phyloP scores from a whole-genome alignment of 2,113 vertebrate species.

The Lates calcarifer region DNA sequence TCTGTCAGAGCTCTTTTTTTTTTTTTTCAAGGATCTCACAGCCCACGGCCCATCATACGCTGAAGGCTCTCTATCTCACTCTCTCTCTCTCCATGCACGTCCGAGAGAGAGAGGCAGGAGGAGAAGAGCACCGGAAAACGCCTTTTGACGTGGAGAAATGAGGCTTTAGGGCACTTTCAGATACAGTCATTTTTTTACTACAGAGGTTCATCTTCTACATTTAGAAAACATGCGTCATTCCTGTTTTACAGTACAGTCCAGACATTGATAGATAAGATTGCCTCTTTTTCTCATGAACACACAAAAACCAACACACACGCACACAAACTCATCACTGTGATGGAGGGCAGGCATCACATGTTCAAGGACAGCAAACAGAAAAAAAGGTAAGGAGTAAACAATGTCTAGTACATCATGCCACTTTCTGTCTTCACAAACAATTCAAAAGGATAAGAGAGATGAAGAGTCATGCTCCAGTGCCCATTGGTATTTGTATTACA shows the following conservation, averaged over 20 bases:
- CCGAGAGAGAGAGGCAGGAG: constrained; percentile 12
- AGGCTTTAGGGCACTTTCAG: constrained; percentile 12
- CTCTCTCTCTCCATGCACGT: background rate
- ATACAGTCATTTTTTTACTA: constrained; percentile 4
- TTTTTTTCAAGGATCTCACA: constrained; percentile 51
- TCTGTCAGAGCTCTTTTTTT: constrained; percentile 55
- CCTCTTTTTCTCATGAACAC: background rate
- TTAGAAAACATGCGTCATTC: constrained; percentile 37
- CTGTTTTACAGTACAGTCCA: background rate
- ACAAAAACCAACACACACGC: background rate
- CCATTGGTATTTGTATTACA: background rate
- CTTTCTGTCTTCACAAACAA: constrained; percentile 34
- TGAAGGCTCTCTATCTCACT: constrained; percentile 16
- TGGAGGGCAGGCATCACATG: constrained; percentile 23
- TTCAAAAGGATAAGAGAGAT: constrained; percentile 35
- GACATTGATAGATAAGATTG: constrained; percentile 20
- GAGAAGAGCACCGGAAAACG: constrained; percentile 40
- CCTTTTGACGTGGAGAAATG: constrained; percentile 44
- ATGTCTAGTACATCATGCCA: constrained; percentile 23
- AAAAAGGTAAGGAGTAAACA: constrained; percentile 52
- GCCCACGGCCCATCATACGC: constrained; percentile 49
- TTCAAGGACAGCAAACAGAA: constrained; percentile 57
- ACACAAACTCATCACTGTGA: constrained; percentile 35
- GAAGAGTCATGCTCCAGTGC: constrained; percentile 17
- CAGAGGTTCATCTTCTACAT: constrained; percentile 17